These are phyloP conservation scores for Abscondita cerata DNA, from an alignment of 2,888 invertebrate species.

Conservation along the genomic window DNA sequence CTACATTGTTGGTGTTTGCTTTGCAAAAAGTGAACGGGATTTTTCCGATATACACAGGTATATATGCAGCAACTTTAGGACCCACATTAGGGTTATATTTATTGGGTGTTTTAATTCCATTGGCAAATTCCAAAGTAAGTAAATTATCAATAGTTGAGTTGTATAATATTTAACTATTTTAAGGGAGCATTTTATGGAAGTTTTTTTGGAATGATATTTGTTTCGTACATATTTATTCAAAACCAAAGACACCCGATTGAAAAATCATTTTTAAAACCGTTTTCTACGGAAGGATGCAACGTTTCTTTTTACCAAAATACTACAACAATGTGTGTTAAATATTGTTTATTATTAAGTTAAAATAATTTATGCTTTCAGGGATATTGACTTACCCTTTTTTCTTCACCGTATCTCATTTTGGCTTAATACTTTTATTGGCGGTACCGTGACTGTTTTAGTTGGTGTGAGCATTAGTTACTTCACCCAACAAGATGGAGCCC, in stretches of 20 bases:
- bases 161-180: not conserved
- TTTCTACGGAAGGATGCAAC: slow-evolving; percentile 20
- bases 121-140: slow-evolving; percentile 66
- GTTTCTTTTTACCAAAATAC: slow-evolving; percentile 9
- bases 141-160: not conserved
- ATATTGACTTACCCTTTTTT: slow-evolving; percentile 10
- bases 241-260: slow-evolving; percentile 53
- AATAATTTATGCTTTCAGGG: no score
- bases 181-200: slow-evolving; percentile 66
- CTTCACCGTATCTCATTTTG: slow-evolving; percentile 19
- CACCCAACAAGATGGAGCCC: slow-evolving; percentile 55
- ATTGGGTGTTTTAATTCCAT: slow-evolving; percentile 72
- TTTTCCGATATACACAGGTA: slow-evolving; percentile 67
- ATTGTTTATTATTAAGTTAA: not conserved
- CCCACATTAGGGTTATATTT: slow-evolving; percentile 73
- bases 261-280: slow-evolving; percentile 14
- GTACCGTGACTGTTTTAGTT: slow-evolving; percentile 15
- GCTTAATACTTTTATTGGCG: slow-evolving; percentile 9
- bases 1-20: slow-evolving; percentile 74
- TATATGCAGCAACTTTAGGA: slow-evolving; percentile 70
- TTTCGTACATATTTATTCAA: slow-evolving; percentile 64
- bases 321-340: not conserved
- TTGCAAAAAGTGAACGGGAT: slow-evolving; percentile 70
- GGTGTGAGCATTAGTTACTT: slow-evolving; percentile 24
- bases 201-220: slow-evolving; percentile 59